A percentile compares a stretch with the other conserved stretches of the same genome.
Conservation (phyloP, 2,797 vertebrate genomes). For the Lemur catta region DNA sequence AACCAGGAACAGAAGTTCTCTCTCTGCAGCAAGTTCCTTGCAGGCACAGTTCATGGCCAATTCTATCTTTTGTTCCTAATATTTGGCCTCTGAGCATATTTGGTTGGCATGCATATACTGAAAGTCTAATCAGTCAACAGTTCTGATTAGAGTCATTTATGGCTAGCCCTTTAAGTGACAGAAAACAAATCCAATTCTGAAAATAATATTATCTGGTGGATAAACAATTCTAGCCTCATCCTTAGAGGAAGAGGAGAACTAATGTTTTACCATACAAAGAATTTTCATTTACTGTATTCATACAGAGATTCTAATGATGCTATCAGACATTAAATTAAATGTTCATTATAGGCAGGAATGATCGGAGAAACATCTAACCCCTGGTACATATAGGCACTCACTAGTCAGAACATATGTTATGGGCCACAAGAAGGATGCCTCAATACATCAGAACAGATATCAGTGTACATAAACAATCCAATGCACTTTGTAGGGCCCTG, state of each 20-base stretch:
- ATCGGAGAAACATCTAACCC: background rate
- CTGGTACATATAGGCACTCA: background rate
- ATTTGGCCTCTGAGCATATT: background rate
- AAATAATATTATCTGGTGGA: slow-evolving; percentile 8
- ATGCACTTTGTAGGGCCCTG: background rate
- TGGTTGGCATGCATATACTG: background rate
- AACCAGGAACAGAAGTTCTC: background rate
- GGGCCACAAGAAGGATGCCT: background rate
- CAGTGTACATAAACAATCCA: background rate
- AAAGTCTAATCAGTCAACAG: background rate
- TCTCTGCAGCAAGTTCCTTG: background rate
- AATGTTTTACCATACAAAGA: background rate
- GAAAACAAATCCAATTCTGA: slow-evolving; percentile 14
- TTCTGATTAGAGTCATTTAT: background rate
- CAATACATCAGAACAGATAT: background rate
- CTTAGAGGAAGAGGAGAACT: background rate
- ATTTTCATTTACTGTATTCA: background rate
- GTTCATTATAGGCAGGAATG: background rate
- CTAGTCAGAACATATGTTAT: background rate
- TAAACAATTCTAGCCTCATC: slow-evolving; percentile 9
- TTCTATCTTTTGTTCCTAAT: background rate
- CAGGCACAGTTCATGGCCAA: background rate
- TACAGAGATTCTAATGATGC: background rate
- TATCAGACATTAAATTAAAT: background rate
- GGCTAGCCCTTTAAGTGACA: background rate